Conservation (phyloP, 2,113 vertebrate species). For the Labrus mixtus region DNA sequence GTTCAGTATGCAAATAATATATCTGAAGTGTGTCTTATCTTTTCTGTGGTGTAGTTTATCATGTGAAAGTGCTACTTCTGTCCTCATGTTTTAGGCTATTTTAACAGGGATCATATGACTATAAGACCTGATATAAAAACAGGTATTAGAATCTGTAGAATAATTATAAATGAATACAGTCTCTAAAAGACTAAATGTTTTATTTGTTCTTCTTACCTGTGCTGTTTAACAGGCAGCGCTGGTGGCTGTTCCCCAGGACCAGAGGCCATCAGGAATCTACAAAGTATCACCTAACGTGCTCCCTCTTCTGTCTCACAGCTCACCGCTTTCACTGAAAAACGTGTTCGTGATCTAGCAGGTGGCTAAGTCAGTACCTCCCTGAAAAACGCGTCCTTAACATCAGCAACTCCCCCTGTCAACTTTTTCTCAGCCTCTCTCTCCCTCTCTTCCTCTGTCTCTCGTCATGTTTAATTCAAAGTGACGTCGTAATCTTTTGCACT, state of each 20-base stretch:
- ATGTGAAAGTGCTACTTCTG: background rate
- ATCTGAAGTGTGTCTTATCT: background rate
- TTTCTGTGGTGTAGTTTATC: background rate
- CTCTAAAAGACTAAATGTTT: background rate
- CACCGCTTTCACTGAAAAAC: slow-evolving; percentile 27
- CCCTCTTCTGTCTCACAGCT: slow-evolving; percentile 22
- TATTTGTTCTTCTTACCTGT: slow-evolving; percentile 68
- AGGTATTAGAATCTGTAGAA: background rate
- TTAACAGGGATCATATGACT: background rate
- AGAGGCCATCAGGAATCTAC: slow-evolving; percentile 59
- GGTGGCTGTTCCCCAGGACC: slow-evolving; percentile 57
- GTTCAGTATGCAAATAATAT: background rate
- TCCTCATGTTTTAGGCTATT: background rate
- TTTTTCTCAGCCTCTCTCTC: slow-evolving; percentile 25
- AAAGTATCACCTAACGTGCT: background rate
- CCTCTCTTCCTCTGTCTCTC: slow-evolving; percentile 1
- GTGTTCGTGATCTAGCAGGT: slow-evolving; percentile 26
- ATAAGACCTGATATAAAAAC: background rate
- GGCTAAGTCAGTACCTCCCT: slow-evolving; percentile 12
- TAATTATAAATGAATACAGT: background rate
- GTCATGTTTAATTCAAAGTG: background rate
- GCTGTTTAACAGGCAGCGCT: slow-evolving; percentile 79
- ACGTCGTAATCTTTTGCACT: slow-evolving; percentile 28
- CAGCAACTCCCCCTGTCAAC: slow-evolving; percentile 30
- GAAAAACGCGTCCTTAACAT: slow-evolving; percentile 31